Base-by-base conservation (phyloP, 2,888 invertebrate genomes). In the Idaea dimidiata region DNA sequence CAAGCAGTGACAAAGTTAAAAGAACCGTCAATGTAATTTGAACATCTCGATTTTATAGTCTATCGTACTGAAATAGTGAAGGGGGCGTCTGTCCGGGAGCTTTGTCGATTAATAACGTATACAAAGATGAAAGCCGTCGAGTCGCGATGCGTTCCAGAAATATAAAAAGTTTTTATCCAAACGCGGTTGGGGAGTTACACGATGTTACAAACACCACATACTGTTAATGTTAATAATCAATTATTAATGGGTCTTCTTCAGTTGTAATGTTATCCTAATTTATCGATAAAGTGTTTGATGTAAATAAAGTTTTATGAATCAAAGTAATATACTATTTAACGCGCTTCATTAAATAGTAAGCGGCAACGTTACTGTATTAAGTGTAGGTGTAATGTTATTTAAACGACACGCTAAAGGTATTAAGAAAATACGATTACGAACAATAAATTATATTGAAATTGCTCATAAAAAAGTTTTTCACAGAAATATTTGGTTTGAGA, bases 71-170 rank as follows among this genome's bases (percentile, higher is more conserved):
- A 58, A 59, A 63, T 75, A 78, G 83, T 79, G 80, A 75, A 72
- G 78, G 72, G 75, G 74, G 74, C 76, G 82, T 83, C 80, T 79
- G 79, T 79, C 83, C 89, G 85, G 90, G 88, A 90, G 91, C 86
- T 76, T 74, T 86, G 88, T 86, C 89, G 88, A 91, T 91, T 91
- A 90, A 91, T 91, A 91, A 89, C 87, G 83, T 89, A 90, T 91
- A 90, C 89, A 89, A 90, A 14, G 89, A 91, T 89, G 90, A 91
- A 90, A 91, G 90, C 87, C 85, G 88, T 81, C 82, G 84, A 84
- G 86, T 85, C 85, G 87, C 84, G 87, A 83, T 87, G 88, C 81
- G 86, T 85, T 89, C 88, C 88, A 90, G 84, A 91, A 90, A 91
- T 90, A 91, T 90, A 80, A 91, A 43, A 81, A 81, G 84, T 85